Evolutionary conservation across 2,888 invertebrate genomes (phyloP).

Genomic region (Diaphora mendica): DNA sequence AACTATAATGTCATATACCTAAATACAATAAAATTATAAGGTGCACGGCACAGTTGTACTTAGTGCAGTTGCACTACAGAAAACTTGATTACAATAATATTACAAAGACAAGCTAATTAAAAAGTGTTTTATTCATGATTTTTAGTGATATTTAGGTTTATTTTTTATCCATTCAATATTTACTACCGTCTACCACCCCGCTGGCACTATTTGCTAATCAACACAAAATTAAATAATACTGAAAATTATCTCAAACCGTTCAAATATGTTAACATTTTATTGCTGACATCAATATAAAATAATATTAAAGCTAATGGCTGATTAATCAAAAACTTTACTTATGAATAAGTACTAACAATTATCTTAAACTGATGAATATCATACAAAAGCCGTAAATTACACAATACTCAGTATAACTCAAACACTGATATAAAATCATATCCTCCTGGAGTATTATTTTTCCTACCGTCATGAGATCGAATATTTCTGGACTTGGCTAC

Average conservation of each 20-base stretch:
- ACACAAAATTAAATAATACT: too few species aligned
- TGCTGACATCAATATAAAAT: background rate
- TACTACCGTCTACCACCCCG: background rate
- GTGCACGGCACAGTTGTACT: too few species aligned
- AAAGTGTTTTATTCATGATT: too few species aligned
- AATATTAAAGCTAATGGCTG: background rate
- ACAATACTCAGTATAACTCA: background rate
- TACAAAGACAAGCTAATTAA: background rate
- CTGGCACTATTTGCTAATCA: too few species aligned
- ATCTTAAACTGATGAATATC: background rate
- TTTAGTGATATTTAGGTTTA: too few species aligned
- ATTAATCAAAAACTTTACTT: background rate
- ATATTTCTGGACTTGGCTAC: constrained; percentile 41
- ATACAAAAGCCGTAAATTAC: background rate
- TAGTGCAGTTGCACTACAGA: background rate
- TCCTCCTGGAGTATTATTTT: constrained; percentile 47
- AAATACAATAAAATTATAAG: too few species aligned
- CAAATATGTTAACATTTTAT: background rate
- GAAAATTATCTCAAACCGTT: background rate
- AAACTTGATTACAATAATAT: background rate
- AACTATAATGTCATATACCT: too few species aligned
- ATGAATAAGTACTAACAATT: background rate
- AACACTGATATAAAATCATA: constrained; percentile 53
- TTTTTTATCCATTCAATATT: background rate
- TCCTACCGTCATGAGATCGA: constrained; percentile 37